These are phyloP conservation scores for Apis florea DNA, from an alignment of 1,140 invertebrate genomes.

Conservation along the genomic window DNA sequence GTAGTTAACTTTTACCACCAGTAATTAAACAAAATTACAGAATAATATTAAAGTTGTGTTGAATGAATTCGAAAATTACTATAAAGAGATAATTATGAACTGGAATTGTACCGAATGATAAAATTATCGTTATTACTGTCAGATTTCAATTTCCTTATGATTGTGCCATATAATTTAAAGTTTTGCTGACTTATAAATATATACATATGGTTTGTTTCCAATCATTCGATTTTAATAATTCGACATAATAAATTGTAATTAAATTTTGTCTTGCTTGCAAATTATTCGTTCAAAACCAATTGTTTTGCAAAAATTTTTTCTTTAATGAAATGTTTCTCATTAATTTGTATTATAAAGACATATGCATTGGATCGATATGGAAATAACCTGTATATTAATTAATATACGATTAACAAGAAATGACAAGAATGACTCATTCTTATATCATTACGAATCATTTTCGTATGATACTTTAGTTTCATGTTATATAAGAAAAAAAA, in stretches of 20 bases:
- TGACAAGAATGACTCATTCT: too few species aligned
- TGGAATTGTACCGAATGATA: not conserved
- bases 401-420: not conserved
- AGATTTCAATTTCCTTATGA: not conserved
- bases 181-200: not conserved
- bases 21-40: too few species aligned
- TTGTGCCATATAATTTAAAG: not conserved
- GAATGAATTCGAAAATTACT: not conserved
- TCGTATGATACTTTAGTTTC: too few species aligned
- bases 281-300: not conserved
- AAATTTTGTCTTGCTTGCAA: not conserved
- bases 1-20: too few species aligned
- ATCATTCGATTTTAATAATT: not conserved
- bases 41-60: too few species aligned
- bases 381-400: not conserved
- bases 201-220: conserved; percentile 1
- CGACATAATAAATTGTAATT: not conserved
- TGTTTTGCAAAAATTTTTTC: not conserved
- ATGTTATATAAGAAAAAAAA: not conserved
- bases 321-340: not conserved
- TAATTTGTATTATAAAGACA: not conserved
- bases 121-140: conserved; percentile 3
- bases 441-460: not conserved
- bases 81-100: not conserved
- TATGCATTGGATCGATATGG: not conserved